Conservation (phyloP, 2,797 vertebrate species). For the Galagoides demidoff region DNA sequence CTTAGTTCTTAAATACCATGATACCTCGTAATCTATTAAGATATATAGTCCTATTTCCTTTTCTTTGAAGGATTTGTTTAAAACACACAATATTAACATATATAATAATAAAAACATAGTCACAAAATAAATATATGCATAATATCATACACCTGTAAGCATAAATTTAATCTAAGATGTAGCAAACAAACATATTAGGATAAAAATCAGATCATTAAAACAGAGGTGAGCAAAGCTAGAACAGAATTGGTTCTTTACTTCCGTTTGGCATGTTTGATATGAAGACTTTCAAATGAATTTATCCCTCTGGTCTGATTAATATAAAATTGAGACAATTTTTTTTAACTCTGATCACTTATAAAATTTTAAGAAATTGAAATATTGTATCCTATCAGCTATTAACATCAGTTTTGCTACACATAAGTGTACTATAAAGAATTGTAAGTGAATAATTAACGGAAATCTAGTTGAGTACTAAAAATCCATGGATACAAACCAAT, state of each 20-base stretch:
- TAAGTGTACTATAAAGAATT: background rate
- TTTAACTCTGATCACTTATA: background rate
- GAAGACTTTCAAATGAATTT: background rate
- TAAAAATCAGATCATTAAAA: background rate
- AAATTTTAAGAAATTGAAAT: conserved; percentile 28
- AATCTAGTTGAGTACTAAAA: background rate
- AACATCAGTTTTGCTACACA: background rate
- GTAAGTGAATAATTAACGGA: background rate
- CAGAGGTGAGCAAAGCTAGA: background rate
- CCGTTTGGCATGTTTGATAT: background rate
- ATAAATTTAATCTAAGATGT: background rate
- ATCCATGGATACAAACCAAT: background rate
- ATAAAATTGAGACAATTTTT: background rate
- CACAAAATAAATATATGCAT: background rate
- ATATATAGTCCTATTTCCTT: background rate
- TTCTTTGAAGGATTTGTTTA: background rate
- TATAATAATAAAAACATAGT: background rate
- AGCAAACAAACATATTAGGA: background rate
- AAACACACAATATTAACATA: background rate
- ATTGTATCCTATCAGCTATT: background rate
- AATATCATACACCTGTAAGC: background rate
- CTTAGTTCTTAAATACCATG: background rate
- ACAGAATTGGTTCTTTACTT: background rate
- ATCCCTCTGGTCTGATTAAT: background rate
- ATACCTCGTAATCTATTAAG: background rate